Conservation (phyloP, 92 coral and sea anemone genomes). For the Phenganax subtilis region DNA sequence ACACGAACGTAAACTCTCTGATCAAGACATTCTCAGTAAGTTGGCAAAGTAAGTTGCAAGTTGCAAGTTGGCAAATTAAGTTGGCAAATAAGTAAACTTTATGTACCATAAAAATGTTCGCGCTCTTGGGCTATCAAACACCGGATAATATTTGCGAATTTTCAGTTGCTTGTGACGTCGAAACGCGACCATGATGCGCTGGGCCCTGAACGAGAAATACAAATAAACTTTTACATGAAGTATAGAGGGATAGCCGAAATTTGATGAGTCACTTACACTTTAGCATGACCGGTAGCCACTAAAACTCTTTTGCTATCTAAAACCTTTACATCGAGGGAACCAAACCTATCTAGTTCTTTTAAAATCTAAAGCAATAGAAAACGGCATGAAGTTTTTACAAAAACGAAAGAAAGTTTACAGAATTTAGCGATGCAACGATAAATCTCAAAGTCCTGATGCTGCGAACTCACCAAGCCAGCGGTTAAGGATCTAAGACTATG, state of each 20-base stretch:
- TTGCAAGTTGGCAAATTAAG: no score
- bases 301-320: constrained; percentile 68
- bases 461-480: constrained; percentile 52
- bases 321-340: constrained; percentile 86
- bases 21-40: no score
- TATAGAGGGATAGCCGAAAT: not conserved
- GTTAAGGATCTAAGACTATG: constrained; percentile 40
- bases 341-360: constrained; percentile 80
- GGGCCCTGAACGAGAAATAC: constrained; percentile 51
- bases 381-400: not conserved
- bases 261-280: constrained; percentile 51
- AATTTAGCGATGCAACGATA: not conserved
- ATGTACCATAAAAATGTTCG: constrained; percentile 61
- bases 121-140: constrained; percentile 60
- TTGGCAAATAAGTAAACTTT: not conserved
- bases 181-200: constrained; percentile 62
- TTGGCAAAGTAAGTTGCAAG: no score
- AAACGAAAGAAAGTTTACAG: not conserved
- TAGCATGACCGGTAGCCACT: constrained; percentile 72
- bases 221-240: not conserved
- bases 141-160: constrained; percentile 60
- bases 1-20: no score
- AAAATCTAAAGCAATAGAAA: constrained; percentile 22
- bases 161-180: constrained; percentile 60
- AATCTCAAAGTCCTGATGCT: constrained; percentile 26